Conservation (phyloP, 1,140 invertebrate genomes). For the Cyrtorhinus lividipennis region DNA sequence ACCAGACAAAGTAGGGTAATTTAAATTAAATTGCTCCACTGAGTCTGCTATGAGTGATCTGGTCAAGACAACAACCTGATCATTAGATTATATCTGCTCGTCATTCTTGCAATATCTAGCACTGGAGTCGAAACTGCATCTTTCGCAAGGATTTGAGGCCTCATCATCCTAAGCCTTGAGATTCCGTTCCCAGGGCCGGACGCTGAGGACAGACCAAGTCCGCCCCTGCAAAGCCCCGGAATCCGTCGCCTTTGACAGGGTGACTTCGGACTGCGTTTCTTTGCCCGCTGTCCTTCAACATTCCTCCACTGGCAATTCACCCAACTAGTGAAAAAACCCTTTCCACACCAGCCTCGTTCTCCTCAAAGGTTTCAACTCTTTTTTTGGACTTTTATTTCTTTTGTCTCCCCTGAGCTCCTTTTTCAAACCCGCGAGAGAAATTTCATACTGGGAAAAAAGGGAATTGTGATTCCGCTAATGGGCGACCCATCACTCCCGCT, state of each 20-base stretch:
- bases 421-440: too few relatives aligned
- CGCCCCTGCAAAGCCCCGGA: conserved; percentile 6
- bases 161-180: conserved; percentile 1
- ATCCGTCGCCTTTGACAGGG: conserved; percentile 7
- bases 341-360: not conserved
- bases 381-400: not conserved
- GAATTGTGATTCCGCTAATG: not conserved
- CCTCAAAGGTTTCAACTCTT: not conserved
- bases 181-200: conserved; percentile 5
- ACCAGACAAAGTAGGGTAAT: too few relatives aligned
- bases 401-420: not conserved
- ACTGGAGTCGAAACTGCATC: too few relatives aligned
- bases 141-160: too few relatives aligned
- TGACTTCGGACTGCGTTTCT: conserved; percentile 6
- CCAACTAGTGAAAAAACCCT: conserved; percentile 5
- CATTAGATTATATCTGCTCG: too few relatives aligned
- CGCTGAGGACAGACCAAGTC: not conserved
- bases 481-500: not conserved
- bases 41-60: too few relatives aligned
- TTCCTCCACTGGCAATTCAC: not conserved
- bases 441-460: conserved; percentile 5
- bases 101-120: too few relatives aligned
- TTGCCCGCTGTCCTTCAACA: conserved; percentile 2
- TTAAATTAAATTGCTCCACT: too few relatives aligned
- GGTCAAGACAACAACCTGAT: too few relatives aligned